Conservation (phyloP, 1,140 invertebrate genomes). For the Streblospio benedicti region DNA sequence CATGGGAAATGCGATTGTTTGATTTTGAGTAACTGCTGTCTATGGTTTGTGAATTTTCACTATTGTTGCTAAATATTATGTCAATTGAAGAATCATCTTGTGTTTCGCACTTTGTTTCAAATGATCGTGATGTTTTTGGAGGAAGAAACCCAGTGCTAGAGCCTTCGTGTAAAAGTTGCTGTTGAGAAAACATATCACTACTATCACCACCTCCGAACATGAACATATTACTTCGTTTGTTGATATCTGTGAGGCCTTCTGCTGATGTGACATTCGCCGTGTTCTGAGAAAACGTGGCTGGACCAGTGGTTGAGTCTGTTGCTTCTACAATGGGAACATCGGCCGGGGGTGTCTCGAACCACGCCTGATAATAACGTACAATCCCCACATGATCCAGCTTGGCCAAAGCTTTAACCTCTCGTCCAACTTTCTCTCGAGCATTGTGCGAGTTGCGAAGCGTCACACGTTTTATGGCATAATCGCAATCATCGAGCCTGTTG, state of each 20-base stretch:
- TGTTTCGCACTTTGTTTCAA: too few species aligned
- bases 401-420: conserved; percentile 88
- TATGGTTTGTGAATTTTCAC: neutral
- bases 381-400: conserved; percentile 90
- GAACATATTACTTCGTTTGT: too few species aligned
- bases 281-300: neutral
- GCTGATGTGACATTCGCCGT: too few species aligned
- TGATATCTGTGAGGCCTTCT: neutral
- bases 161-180: too few species aligned
- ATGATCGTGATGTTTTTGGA: too few species aligned
- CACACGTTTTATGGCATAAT: conserved; percentile 93
- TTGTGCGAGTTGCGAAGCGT: conserved; percentile 73
- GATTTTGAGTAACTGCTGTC: neutral
- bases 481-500: conserved; percentile 88
- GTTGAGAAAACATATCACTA: too few species aligned
- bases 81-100: too few species aligned
- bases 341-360: conserved; percentile 80
- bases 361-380: conserved; percentile 87
- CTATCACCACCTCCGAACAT: too few species aligned
- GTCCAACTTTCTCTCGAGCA: conserved; percentile 73
- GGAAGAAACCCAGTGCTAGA: too few species aligned
- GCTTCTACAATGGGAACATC: conserved; percentile 26
- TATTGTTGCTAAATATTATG: neutral
- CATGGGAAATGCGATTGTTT: neutral
- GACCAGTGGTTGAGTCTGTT: neutral